These are phyloP conservation scores for Aphelocoma californica DNA, from an alignment of 2,797 vertebrate species.

Conservation along the genomic window DNA sequence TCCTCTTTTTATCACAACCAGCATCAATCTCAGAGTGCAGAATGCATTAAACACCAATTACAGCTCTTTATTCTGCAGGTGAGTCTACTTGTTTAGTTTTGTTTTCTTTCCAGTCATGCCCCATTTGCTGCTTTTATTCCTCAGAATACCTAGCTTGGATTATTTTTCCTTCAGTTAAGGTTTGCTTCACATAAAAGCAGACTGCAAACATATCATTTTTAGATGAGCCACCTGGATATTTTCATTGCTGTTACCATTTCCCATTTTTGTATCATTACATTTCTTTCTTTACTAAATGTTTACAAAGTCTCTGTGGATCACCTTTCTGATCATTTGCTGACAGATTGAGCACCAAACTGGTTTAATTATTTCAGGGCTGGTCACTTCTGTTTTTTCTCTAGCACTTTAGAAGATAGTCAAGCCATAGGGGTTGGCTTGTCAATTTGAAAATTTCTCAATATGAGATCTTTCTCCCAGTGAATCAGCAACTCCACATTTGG, in stretches of 20 bases:
- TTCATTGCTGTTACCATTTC: constrained; percentile 3
- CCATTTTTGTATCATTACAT: not conserved
- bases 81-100: not conserved
- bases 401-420: not conserved
- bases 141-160: not conserved
- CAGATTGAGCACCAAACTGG: not conserved
- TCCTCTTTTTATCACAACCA: not conserved
- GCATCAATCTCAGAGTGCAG: not conserved
- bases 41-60: constrained; percentile 7
- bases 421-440: not conserved
- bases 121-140: constrained; percentile 23
- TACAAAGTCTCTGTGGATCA: not conserved
- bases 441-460: not conserved
- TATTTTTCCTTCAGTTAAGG: constrained; percentile 25
- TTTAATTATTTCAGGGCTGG: not conserved
- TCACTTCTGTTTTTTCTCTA: not conserved
- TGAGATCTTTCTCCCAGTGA: not conserved
- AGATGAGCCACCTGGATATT: constrained; percentile 51
- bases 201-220: constrained; percentile 38
- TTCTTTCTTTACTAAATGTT: constrained; percentile 21
- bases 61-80: not conserved
- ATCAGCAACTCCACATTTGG: not conserved
- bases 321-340: not conserved
- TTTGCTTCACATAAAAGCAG: constrained; percentile 7
- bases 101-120: constrained; percentile 9